Evolutionary conservation across 2,888 invertebrate species (phyloP).

Genomic region (Eupithecia inturbata): DNA sequence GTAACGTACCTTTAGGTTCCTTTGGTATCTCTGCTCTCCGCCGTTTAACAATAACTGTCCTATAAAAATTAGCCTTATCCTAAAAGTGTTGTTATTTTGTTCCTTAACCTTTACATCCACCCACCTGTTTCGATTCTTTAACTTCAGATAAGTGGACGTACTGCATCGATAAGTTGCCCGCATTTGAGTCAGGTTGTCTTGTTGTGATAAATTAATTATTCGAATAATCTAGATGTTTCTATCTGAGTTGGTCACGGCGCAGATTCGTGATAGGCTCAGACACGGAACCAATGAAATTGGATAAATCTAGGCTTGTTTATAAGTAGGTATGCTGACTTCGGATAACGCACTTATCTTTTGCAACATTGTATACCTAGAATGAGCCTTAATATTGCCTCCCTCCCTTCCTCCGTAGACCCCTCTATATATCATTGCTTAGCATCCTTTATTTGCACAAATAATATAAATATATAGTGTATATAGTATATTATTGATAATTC

Average conservation of each 20-base stretch:
- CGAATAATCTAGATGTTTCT: constrained; percentile 14
- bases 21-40: neutral
- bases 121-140: constrained; percentile 10
- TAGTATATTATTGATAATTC: too few relatives aligned
- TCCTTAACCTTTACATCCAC: neutral
- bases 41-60: neutral
- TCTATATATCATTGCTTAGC: too few relatives aligned
- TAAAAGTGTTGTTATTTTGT: neutral
- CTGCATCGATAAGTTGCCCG: constrained; percentile 11
- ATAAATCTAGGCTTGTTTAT: neutral
- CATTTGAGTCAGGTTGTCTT: constrained; percentile 21
- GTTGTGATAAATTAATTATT: constrained; percentile 23
- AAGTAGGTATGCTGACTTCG: neutral
- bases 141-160: constrained; percentile 8
- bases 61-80: neutral
- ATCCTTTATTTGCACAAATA: too few relatives aligned
- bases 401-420: too few relatives aligned
- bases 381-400: too few relatives aligned
- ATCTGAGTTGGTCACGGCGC: constrained; percentile 14
- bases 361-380: neutral
- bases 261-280: constrained; percentile 10
- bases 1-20: neutral
- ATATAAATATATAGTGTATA: too few relatives aligned
- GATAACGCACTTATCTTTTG: neutral
- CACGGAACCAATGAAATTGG: neutral